Evolutionary conservation across 2,888 invertebrate species (phyloP), one percentile per base, ranked within the genome.

Genomic region (Hirtodrosophila histrioides): DNA sequence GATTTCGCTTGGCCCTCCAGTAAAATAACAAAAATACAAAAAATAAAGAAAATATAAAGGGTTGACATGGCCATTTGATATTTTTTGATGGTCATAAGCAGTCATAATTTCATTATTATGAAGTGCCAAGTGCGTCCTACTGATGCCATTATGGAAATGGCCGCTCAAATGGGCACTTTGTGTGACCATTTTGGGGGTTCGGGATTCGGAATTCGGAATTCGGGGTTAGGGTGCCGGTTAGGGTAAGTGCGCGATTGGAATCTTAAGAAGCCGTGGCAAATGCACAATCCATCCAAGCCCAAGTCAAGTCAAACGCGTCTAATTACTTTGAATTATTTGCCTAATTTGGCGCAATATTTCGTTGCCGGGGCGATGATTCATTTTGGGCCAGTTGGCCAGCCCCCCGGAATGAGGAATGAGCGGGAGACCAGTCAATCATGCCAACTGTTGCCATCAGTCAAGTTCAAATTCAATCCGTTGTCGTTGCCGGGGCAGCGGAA

Each of bases 271-370:
- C 57, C 48, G 56, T 61, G 40, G 53, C 65, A 46, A 57, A 69
- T 51, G 57, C 33, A 31, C 11, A 33, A 27, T n/a, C 33, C 12
- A 40, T 43, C 39, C 24, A 41, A 43, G 17, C 39, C 24, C 11
- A 48, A 60, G 55, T 61, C 66, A 68, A 69, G 70, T 64, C 53
- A 41, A 63, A 56, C 40, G 69, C 66, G 51, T 64, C 82, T 83
- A 89, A 89, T 90, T 89, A 88, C 76, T 77, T 73, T 78, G 77
- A 89, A 80, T 88, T 89, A 90, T 89, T 81, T 78, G 78, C 60
- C 80, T 82, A 86, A 89, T 88, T 89, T 89, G 75, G 53, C 46
- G 75, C 75, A 79, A 79, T 86, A 74, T 77, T 58, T 54, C 74
- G 78, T 88, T 83, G 77, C 74, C 81, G 9, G 9, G 86, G 75